Conservation (phyloP, 53 echinoderm and acorn worm species). For the Hippasteria phrygiana region DNA sequence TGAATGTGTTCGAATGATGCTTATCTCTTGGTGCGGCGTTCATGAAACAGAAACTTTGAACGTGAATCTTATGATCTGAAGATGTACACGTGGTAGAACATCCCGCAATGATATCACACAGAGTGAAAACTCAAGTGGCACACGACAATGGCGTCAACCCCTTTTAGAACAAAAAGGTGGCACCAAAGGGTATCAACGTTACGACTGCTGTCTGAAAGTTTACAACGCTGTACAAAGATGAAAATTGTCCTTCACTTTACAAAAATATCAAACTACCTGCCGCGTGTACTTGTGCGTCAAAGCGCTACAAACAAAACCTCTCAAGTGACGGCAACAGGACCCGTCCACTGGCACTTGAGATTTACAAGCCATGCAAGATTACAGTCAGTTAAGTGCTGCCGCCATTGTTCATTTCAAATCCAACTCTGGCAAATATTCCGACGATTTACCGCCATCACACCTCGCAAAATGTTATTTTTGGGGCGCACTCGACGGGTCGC, state of each 20-base stretch:
- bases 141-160: neutral
- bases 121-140: neutral
- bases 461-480: slow-evolving; percentile 53
- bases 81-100: neutral
- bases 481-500: slow-evolving; percentile 7
- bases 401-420: slow-evolving; percentile 47
- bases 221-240: neutral
- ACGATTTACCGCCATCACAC: slow-evolving; percentile 44
- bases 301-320: neutral
- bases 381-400: slow-evolving; percentile 21
- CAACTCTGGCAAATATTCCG: neutral
- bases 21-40: neutral
- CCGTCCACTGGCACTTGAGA: slow-evolving; percentile 34
- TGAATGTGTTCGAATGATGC: too few species aligned
- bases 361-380: slow-evolving; percentile 39
- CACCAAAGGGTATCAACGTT: neutral
- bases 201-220: neutral
- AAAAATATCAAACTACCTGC: slow-evolving; percentile 29
- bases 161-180: neutral
- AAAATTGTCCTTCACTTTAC: neutral
- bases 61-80: neutral
- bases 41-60: neutral
- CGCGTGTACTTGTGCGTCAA: slow-evolving; percentile 18
- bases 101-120: neutral
- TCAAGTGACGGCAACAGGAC: slow-evolving; percentile 18